phyloP scores from a whole-genome alignment of 2,888 invertebrate species.

The Rhorus exstirpatorius region DNA sequence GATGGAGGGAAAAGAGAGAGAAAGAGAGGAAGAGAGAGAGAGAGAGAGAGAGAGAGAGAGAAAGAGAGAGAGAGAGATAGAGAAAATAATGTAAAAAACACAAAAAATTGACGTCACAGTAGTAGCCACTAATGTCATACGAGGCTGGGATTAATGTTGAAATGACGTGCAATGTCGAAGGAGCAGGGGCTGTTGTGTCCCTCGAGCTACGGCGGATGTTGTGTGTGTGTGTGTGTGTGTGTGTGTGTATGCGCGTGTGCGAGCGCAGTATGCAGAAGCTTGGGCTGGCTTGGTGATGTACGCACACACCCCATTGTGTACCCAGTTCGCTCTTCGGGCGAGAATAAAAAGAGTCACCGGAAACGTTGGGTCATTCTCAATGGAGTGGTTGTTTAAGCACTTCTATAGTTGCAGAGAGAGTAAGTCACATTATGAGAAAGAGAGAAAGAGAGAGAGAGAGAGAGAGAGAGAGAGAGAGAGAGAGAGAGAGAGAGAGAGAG shows the following conservation, averaged over 20 bases:
- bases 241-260: background rate
- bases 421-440: no score
- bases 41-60: background rate
- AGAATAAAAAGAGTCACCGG: constrained; percentile 65
- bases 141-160: constrained; percentile 69
- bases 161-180: constrained; percentile 71
- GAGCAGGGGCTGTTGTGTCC: constrained; percentile 45
- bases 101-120: constrained; percentile 62
- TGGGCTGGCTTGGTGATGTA: constrained; percentile 37
- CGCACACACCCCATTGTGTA: constrained; percentile 66
- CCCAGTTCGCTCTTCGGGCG: constrained; percentile 51
- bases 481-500: background rate
- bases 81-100: constrained; percentile 32
- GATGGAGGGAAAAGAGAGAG: no score
- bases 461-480: background rate
- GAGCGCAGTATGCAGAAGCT: constrained; percentile 28
- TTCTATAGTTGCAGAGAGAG: constrained; percentile 29
- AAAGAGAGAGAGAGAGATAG: background rate
- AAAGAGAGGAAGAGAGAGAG: background rate
- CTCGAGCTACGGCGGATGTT: constrained; percentile 35
- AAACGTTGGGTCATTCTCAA: constrained; percentile 63
- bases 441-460: background rate
- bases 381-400: constrained; percentile 61
- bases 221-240: constrained; percentile 3
- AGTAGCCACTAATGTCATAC: constrained; percentile 67